Conservation (phyloP, 2,113 vertebrate genomes). For the Carassius gibelio region DNA sequence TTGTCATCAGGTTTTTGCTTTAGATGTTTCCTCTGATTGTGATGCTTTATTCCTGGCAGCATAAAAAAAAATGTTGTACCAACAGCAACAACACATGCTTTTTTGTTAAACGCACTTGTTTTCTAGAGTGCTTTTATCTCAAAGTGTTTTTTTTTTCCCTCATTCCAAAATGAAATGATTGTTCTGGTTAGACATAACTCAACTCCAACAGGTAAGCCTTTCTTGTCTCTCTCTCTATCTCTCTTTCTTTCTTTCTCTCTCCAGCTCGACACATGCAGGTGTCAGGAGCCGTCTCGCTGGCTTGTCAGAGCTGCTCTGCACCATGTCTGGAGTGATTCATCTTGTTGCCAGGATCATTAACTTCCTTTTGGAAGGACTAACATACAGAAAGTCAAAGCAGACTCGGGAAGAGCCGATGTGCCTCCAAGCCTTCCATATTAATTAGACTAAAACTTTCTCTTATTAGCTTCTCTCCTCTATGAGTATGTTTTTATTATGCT, state of each 20-base stretch:
- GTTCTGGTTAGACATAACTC: conserved; percentile 72
- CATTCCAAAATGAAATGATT: conserved; percentile 60
- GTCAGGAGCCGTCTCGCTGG: conserved; percentile 81
- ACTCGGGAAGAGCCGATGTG: conserved; percentile 84
- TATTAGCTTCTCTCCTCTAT: conserved; percentile 45
- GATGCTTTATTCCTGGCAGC: neutral
- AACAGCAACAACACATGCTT: neutral
- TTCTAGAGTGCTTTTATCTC: conserved; percentile 53
- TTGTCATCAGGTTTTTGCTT: neutral
- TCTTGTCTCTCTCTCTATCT: conserved; percentile 48
- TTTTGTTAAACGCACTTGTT: conserved; percentile 18
- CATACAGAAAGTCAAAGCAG: conserved; percentile 81
- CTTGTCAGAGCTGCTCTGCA: conserved; percentile 86
- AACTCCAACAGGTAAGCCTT: conserved; percentile 79
- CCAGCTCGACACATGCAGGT: conserved; percentile 82
- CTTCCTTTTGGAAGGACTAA: conserved; percentile 89
- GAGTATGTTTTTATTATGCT: conserved; percentile 43
- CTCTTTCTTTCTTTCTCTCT: conserved; percentile 56
- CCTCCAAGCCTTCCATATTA: conserved; percentile 80
- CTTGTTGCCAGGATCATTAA: conserved; percentile 92
- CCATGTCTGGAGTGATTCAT: conserved; percentile 94
- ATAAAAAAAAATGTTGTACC: neutral
- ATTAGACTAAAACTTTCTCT: conserved; percentile 77
- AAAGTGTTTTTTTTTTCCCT: conserved; percentile 54
- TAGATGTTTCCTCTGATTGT: neutral